Conservation (phyloP, 2,888 invertebrate genomes). For the Temnothorax ravouxi region DNA sequence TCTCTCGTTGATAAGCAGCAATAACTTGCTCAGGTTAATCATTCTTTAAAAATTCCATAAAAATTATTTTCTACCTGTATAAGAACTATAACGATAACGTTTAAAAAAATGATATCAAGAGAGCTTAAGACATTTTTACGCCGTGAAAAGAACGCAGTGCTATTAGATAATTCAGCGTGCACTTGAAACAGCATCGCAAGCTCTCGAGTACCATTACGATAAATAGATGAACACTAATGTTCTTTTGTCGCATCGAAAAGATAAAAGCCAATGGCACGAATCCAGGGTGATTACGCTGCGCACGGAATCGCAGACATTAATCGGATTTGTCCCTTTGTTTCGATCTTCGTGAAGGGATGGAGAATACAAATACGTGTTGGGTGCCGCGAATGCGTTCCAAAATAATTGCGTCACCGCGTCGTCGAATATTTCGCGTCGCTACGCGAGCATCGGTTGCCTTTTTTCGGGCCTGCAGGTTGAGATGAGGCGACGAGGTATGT, state of each 20-base stretch:
- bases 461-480: background rate
- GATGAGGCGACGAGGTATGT: slow-evolving; percentile 26
- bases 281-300: slow-evolving; percentile 40
- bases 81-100: background rate
- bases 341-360: slow-evolving; percentile 8
- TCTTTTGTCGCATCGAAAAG: slow-evolving; percentile 9
- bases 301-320: slow-evolving; percentile 58
- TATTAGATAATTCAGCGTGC: slow-evolving; percentile 16
- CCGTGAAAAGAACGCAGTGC: background rate
- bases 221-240: slow-evolving; percentile 23
- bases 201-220: slow-evolving; percentile 25
- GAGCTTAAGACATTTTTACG: background rate
- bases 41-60: background rate
- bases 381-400: slow-evolving; percentile 28
- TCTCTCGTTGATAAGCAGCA: background rate
- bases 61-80: background rate
- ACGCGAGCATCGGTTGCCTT: slow-evolving; percentile 24
- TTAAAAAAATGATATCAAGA: background rate
- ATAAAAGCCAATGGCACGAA: slow-evolving; percentile 45
- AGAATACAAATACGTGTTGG: background rate
- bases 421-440: slow-evolving; percentile 21
- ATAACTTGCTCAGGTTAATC: background rate
- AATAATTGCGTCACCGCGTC: slow-evolving; percentile 38
- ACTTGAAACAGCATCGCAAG: background rate
- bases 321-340: slow-evolving; percentile 66